Percentiles rank a stretch among this genome's conserved stretches.
Evolutionary conservation across 2,888 invertebrate genomes (phyloP).

Genomic region (Micoletzkya japonica): DNA sequence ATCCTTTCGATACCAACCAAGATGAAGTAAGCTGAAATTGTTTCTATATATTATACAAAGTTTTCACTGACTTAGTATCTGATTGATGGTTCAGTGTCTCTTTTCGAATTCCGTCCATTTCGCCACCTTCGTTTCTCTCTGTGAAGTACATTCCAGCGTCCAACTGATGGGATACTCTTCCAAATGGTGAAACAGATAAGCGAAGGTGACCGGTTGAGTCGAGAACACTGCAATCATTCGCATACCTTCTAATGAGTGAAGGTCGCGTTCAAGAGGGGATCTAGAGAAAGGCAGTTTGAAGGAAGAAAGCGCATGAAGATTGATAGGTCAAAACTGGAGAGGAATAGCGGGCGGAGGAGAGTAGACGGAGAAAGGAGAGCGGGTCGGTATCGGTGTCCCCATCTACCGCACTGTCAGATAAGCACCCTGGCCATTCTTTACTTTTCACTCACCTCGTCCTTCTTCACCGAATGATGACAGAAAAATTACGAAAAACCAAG

Average conservation of each 20-base stretch:
- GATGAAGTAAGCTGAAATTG: slow-evolving; percentile 58
- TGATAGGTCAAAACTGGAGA: too few relatives aligned
- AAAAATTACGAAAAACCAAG: background rate
- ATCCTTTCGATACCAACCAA: slow-evolving; percentile 61
- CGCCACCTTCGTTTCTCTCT: slow-evolving; percentile 46
- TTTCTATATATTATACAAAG: too few relatives aligned
- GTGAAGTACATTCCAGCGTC: slow-evolving; percentile 61
- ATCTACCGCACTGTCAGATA: background rate
- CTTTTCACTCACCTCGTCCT: background rate
- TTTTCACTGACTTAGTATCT: slow-evolving; percentile 54
- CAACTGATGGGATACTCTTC: slow-evolving; percentile 53
- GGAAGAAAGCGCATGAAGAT: too few relatives aligned
- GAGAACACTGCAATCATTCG: too few relatives aligned
- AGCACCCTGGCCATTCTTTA: background rate
- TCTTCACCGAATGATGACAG: background rate
- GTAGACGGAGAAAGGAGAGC: too few relatives aligned
- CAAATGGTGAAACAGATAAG: slow-evolving; percentile 52
- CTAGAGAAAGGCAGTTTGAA: too few relatives aligned
- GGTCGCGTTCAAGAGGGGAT: too few relatives aligned
- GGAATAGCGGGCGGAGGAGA: too few relatives aligned
- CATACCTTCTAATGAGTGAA: too few relatives aligned
- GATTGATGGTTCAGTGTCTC: slow-evolving; percentile 59
- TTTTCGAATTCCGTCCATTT: slow-evolving; percentile 50
- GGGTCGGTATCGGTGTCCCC: too few relatives aligned
- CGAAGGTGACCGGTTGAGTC: slow-evolving; percentile 41